These are phyloP conservation scores for Petroica traversi DNA, from an alignment of 2,113 vertebrate genomes.

Conservation along the genomic window DNA sequence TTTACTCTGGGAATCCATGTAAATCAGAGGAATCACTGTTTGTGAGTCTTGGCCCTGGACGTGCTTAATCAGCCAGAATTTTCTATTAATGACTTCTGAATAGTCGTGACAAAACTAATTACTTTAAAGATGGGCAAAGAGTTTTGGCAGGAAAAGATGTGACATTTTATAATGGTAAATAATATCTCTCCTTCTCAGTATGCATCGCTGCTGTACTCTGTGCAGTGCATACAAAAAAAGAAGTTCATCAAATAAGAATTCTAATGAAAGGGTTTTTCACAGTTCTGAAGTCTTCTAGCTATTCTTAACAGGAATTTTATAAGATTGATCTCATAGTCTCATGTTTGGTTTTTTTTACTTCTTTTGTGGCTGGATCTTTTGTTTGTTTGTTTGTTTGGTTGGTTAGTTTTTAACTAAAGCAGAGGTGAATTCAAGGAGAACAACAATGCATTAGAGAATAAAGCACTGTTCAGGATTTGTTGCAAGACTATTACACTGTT, in stretches of 20 bases:
- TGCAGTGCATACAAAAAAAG: background rate
- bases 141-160: background rate
- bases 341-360: background rate
- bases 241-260: background rate
- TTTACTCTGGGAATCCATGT: background rate
- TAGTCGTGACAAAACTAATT: conserved; percentile 8
- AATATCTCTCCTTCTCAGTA: background rate
- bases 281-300: background rate
- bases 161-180: conserved; percentile 13
- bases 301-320: background rate
- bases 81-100: conserved; percentile 32
- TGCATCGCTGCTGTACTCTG: background rate
- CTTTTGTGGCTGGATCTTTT: background rate
- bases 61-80: conserved; percentile 1
- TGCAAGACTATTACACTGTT: background rate
- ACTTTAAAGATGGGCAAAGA: background rate
- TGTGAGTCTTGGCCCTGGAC: background rate
- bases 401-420: background rate
- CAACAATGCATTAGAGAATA: background rate
- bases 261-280: background rate
- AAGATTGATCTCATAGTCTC: background rate
- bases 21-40: background rate
- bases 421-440: background rate
- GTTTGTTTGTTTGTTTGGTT: too few relatives aligned
- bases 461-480: background rate